phyloP scores from a whole-genome alignment of 2,797 vertebrate genomes.

The Synanceia verrucosa region DNA sequence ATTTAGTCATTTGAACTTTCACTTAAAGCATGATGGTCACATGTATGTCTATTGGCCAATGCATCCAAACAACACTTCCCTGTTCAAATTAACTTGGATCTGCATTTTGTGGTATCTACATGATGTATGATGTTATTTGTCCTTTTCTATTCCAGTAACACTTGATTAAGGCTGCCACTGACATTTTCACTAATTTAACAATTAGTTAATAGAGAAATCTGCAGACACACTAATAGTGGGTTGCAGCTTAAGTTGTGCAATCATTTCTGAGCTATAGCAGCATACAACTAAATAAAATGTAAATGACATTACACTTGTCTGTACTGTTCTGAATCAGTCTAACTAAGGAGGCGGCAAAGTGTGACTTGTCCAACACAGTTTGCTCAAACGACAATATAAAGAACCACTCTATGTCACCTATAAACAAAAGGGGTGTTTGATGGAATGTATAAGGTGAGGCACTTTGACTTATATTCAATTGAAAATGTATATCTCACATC shows the following conservation, averaged over 20 bases:
- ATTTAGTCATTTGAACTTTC: background rate
- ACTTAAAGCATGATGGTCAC: background rate
- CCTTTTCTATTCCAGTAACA: background rate
- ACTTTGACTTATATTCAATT: background rate
- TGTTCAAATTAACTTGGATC: background rate
- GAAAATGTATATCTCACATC: background rate
- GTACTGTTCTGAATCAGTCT: background rate
- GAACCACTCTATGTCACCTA: background rate
- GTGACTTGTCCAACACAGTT: background rate
- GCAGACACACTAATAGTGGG: background rate
- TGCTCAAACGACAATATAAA: background rate
- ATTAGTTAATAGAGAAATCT: background rate
- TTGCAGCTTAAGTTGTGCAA: background rate
- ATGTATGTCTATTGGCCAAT: background rate
- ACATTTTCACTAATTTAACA: background rate
- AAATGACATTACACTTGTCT: background rate
- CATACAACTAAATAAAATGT: background rate
- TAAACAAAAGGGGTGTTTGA: background rate
- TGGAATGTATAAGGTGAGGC: background rate
- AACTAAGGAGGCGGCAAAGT: conserved; percentile 1
- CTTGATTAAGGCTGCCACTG: background rate
- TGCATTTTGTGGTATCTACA: background rate
- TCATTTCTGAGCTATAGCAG: background rate
- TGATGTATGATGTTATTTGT: no score
- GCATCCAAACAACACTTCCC: background rate